Evolutionary conservation across 2,797 vertebrate species (phyloP), one percentile per base, ranked within the genome.

Genomic region (Falco concolor): DNA sequence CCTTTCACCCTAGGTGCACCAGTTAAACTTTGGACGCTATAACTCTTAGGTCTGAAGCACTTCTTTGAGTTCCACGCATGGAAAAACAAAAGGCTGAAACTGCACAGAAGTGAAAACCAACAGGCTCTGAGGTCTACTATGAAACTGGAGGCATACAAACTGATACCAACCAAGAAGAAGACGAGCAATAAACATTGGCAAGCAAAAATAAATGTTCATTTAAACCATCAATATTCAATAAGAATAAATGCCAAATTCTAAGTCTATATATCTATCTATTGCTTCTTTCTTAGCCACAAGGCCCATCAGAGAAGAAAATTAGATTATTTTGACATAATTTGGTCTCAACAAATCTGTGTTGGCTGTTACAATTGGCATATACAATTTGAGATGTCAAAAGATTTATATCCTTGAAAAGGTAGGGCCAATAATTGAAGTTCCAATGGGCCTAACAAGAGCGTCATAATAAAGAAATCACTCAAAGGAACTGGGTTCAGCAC

Each of bases 351-450:
- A 94, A 96, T 96, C 92, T 90, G 81, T 87, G 84, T 45, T 87
- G 86, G 93, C 86, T 95, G 84, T 83, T 94, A 80, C 40, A 96
- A 85, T 21, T 96, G 96, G 95, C 95, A 93, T 92, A 94, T 80
- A 91, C 86, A 93, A 97, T 97, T 87, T 96, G 89, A 92, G 90
- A 96, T 95, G 96, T 96, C 96, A 96, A 96, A 97, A 97, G 96
- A 97, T 96, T 90, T 96, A 16, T 92, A 86, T 59, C 65, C 93
- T 63, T 96, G 92, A 93, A 95, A 97, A 96, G 94, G 91, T 94
- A 97, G 89, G 82, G 91, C 84, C 59, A 94, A 77, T 92, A 91
- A 97, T 24, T 84, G 85, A 92, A 88, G 82, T 67, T 50, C 19
- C 72, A 73, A 88, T 73, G 76, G 85, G 88, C 81, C 93, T 95